Evolutionary conservation across 2,113 vertebrate species (phyloP).

Genomic region (Mesoclemmys tuberculata): DNA sequence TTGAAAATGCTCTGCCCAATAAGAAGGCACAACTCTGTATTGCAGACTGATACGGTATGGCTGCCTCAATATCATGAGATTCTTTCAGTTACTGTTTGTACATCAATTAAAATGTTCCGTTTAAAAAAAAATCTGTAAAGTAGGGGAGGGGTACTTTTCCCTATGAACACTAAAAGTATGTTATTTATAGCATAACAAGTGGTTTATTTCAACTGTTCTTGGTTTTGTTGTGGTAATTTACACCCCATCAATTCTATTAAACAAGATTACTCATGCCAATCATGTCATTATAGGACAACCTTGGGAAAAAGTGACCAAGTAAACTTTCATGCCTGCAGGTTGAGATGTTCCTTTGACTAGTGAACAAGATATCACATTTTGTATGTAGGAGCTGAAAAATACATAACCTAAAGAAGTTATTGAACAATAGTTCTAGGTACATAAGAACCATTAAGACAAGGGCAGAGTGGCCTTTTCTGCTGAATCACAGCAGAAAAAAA

Average conservation of each 20-base stretch:
- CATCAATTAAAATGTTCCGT: background rate
- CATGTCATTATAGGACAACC: background rate
- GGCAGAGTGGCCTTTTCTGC: background rate
- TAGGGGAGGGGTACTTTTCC: background rate
- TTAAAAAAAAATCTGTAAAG: background rate
- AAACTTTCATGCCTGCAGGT: background rate
- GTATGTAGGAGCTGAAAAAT: background rate
- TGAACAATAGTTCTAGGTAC: background rate
- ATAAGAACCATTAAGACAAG: background rate
- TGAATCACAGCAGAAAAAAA: background rate
- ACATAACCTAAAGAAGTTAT: background rate
- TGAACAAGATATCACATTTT: background rate
- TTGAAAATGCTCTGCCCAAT: constrained; percentile 50
- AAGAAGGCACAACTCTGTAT: constrained; percentile 15
- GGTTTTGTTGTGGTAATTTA: background rate
- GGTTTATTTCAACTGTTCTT: background rate
- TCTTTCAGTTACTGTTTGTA: background rate
- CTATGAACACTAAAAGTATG: background rate
- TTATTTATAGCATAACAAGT: background rate
- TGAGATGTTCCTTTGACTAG: background rate
- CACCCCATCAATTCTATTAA: background rate
- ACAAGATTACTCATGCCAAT: background rate
- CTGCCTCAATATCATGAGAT: background rate
- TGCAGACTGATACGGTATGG: constrained; percentile 55
- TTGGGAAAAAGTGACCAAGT: background rate